phyloP scores from a whole-genome alignment of 2,888 invertebrate species.

The Steinernema scapterisci region DNA sequence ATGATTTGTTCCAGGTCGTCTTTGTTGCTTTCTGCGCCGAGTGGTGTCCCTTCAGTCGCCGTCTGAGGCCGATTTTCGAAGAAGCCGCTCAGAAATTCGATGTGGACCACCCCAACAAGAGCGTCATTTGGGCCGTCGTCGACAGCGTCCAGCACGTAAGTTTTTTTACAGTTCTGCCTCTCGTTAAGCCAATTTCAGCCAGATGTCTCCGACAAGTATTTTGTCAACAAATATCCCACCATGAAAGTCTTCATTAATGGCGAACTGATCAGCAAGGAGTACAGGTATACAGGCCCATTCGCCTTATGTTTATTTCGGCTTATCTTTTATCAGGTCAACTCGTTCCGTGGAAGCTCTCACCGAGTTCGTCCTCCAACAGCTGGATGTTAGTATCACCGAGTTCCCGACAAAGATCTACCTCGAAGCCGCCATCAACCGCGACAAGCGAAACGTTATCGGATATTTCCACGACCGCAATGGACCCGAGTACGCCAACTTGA shows the following conservation, averaged over 20 bases:
- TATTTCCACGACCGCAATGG: constrained; percentile 51
- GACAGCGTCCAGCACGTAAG: constrained; percentile 59
- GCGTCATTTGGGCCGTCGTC: constrained; percentile 63
- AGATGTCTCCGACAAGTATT: constrained; percentile 85
- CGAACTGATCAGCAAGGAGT: constrained; percentile 70
- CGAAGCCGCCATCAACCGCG: constrained; percentile 50
- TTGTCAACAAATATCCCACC: constrained; percentile 97
- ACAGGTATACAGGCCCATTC: constrained; percentile 59
- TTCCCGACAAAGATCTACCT: constrained; percentile 71
- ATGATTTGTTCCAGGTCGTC: constrained; percentile 78
- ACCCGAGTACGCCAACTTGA: constrained; percentile 53
- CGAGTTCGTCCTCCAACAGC: constrained; percentile 84
- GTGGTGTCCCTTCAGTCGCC: constrained; percentile 98
- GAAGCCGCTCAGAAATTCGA: constrained; percentile 86
- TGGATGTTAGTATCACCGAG: constrained; percentile 83
- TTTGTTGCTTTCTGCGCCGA: constrained; percentile 99
- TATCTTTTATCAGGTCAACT: constrained; percentile 53
- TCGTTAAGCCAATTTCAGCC: constrained; percentile 51
- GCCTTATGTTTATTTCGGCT: neutral
- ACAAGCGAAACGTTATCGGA: constrained; percentile 63
- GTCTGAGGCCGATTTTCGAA: constrained; percentile 93
- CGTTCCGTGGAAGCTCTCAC: constrained; percentile 88
- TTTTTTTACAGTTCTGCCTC: neutral
- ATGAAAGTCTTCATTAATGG: constrained; percentile 80
- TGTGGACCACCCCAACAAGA: constrained; percentile 44